Base-by-base conservation (phyloP, 2,113 vertebrate species). In the Serilophus lunatus region DNA sequence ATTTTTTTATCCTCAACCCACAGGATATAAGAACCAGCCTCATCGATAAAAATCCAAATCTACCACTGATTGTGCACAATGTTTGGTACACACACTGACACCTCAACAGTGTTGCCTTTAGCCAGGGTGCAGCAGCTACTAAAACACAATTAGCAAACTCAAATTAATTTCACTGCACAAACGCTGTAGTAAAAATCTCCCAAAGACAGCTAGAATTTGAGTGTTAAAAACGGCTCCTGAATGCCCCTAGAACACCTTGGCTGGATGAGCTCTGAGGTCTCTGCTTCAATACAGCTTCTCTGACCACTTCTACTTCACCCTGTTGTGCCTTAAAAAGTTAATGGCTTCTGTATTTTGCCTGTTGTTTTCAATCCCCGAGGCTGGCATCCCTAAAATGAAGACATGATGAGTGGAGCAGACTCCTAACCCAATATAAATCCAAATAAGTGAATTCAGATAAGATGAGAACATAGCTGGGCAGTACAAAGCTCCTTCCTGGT, bases 121-220 rank as follows among this genome's bases (percentile, higher is more conserved):
- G 56, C 51, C 78, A 84, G 45, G 68, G 3, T 38, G 53, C 85
- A 95, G 82, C 56, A 94, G 24, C 56, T 66, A 65, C 53, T 49
- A 68, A 90, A 93, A 70, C 8, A 26, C 60, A 93, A 82, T 49
- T 56, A 86, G 35, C 45, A 59, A 66, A 45, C n/a, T 81, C 13
- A n/a, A 79, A 76, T 69, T 71, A 12, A 93, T 76, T 59, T 63
- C 69, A 44, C 54, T 70, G 53, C 47, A 59, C 66, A 71, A 90
- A 82, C 23, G 64, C 24, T 13, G 29, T 12, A 64, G n/a, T n/a
- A 71, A 83, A 91, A 81, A 66, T 8, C 29, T 78, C 33, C 28
- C 65, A 49, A 75, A 80, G 40, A 15, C 31, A n/a, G 22, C n/a
- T 57, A 36, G 49, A 33, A 38, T 18, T 12, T 9, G 4, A 7